Evolutionary conservation across 30 jellyfish, hydroid and myxozoan genomes (phyloP), one percentile per base, ranked within the genome.

Genomic region (Phacellophora camtschatica): DNA sequence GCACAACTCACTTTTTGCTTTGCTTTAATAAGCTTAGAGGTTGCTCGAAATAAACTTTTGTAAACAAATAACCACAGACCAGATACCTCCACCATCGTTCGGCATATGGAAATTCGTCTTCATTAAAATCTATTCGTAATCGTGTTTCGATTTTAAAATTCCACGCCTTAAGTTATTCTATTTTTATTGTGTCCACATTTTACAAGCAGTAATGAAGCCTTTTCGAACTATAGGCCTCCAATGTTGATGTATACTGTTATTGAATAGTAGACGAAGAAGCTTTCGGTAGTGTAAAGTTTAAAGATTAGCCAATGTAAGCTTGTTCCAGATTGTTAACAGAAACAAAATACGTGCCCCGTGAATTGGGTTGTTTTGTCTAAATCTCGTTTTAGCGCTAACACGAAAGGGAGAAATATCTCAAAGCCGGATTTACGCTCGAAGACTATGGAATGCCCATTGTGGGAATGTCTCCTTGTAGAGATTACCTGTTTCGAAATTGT

Each of bases 351-450:
- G 10, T 24, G 51, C 43, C 74, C 76, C 32, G 90, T 63, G 90
- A 78, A 78, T 80, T 41, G 91, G 75, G 84, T 80, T 80, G 91
- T 80, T 80, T 64, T 11, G 91, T 18, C 91, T 80, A 63, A 49
- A 80, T 80, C 91, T 67, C 55, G 77, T 80, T 64, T 66, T 55
- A 80, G 72, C 72, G 83, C 91, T 71, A 9, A 55, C 91, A 80
- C 91, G 83, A 80, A 64, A 80, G 61, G 77, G 77, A 70, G 81
- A 80, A 80, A 34, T 20, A 41, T 71, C 48, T 41, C 81, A 80
- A 80, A 80, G 84, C 91, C 84, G 91, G 91, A 64, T 80, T 80
- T 80, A 63, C 77, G 77, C 37, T 62, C 61, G 54, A 80, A 35
- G 83, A 43, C 51, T 71, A 22, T 64, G 70, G 56, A 27, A 80